Evolutionary conservation across 2,113 vertebrate species (phyloP).

Genomic region (Eleginops maclovinus): DNA sequence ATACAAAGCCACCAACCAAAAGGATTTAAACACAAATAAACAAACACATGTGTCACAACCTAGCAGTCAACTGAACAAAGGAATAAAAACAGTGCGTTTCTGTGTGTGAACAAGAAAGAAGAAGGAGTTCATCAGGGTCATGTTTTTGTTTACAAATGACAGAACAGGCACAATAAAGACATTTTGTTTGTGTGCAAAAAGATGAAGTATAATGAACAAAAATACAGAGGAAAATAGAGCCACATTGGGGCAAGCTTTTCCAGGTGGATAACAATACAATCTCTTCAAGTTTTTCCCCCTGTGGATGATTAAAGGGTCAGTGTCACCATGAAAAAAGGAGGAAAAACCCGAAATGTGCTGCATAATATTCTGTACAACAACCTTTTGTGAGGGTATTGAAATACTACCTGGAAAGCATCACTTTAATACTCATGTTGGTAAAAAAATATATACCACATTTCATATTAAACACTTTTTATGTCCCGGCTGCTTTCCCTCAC

Average conservation of each 20-base stretch:
- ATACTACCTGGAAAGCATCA: not conserved
- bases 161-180: slow-evolving; percentile 40
- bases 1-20: slow-evolving; percentile 27
- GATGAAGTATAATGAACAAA: slow-evolving; percentile 11
- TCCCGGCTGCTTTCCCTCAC: not conserved
- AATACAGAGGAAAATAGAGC: slow-evolving; percentile 25
- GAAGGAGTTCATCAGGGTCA: slow-evolving; percentile 26
- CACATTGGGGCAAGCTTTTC: slow-evolving; percentile 25
- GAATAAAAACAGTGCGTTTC: not conserved
- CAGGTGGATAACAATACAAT: slow-evolving; percentile 22
- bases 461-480: not conserved
- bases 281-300: slow-evolving; percentile 2
- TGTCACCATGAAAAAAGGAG: slow-evolving; percentile 14
- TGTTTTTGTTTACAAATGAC: slow-evolving; percentile 50
- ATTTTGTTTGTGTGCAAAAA: slow-evolving; percentile 24
- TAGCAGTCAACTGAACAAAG: not conserved
- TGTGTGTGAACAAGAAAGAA: slow-evolving; percentile 17
- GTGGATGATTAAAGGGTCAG: slow-evolving; percentile 21
- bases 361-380: slow-evolving; percentile 17
- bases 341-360: slow-evolving; percentile 1
- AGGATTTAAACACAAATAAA: not conserved
- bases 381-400: not conserved
- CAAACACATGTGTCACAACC: slow-evolving; percentile 24
- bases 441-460: not conserved
- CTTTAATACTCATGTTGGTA: not conserved